A percentile compares a stretch with the other conserved stretches of the same genome.
Evolutionary conservation across 2,113 vertebrate genomes (phyloP).

Genomic region (Lasiurus cinereus): DNA sequence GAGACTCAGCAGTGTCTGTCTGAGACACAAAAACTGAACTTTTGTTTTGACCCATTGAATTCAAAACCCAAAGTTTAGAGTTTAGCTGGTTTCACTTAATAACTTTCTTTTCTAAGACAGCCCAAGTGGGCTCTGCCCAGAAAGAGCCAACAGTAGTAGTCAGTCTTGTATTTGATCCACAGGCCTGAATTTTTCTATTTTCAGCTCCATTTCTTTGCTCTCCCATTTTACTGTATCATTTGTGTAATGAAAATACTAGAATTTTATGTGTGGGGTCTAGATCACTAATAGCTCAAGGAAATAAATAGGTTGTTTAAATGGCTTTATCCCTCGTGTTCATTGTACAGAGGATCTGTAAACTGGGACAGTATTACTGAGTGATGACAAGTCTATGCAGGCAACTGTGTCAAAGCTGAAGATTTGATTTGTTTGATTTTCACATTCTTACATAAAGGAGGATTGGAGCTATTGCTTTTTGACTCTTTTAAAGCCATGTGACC

Average conservation of each 20-base stretch:
- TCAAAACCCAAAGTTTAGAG: constrained; percentile 64
- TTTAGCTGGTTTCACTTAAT: constrained; percentile 54
- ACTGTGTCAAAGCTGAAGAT: background rate
- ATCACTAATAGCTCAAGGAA: constrained; percentile 39
- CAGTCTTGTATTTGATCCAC: background rate
- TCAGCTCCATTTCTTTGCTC: constrained; percentile 20
- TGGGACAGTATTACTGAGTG: constrained; percentile 53
- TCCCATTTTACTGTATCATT: constrained; percentile 63
- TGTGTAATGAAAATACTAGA: constrained; percentile 66
- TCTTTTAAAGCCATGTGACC: constrained; percentile 66
- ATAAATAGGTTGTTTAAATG: constrained; percentile 51
- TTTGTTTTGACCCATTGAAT: background rate
- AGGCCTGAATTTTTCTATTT: constrained; percentile 44
- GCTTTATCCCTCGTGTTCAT: constrained; percentile 32
- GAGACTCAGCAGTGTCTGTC: background rate
- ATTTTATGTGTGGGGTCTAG: constrained; percentile 60
- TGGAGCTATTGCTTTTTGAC: constrained; percentile 63
- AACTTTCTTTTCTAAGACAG: constrained; percentile 37
- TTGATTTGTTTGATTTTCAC: constrained; percentile 59
- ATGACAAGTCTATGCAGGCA: background rate
- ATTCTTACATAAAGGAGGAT: constrained; percentile 38
- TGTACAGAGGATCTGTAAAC: constrained; percentile 41
- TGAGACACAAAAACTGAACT: constrained; percentile 53
- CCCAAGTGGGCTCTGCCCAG: background rate
- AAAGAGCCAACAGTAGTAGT: constrained; percentile 38